Base-by-base conservation (phyloP, 2,113 vertebrate genomes). In the Ciconia stormi region DNA sequence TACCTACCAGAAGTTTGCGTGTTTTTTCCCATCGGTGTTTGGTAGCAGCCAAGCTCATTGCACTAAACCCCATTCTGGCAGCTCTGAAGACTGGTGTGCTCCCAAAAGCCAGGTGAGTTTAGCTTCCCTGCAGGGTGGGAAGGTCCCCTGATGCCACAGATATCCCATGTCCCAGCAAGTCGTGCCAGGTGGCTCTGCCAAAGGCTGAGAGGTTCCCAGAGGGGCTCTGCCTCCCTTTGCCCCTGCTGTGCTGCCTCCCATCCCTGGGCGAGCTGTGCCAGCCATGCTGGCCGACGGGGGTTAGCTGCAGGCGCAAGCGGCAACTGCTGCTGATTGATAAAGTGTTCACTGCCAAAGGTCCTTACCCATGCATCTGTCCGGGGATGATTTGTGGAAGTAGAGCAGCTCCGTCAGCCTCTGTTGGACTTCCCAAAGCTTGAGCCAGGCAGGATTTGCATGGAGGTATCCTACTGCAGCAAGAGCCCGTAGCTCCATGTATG, bases 271-370 rank as follows among this genome's bases (percentile, higher is more conserved):
- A 63, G 42, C 34, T 2, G 52, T 56, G 76, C 63, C 70, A 73
- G 87, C 23, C 19, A 1, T 1, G 69, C 53, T 4, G 13, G 30
- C 4, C 1, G 56, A 10, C 0, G 0, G 58, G 70, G 55, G n/a
- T 63, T 55, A 47, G 93, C 87, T 27, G 82, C 82, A 14, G 34
- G 44, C 6, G 1, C 49, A 12, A 13, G 58, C 25, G 7, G 50
- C 65, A 34, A 34, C 42, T 22, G 1, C 76, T 16, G 34, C 10
- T 15, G 40, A 4, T 16, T 15, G 40, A 4, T 16, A 16, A 69
- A 77, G n/a, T 3, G 0, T 11, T 38, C 9, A 6, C 47, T 76
- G 66, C 42, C 79, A 74, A 79, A 63, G 52, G 42, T 17, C 52
- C 52, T 50, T 34, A n/a, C 34, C 13, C 26, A 10, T 0, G 0